phyloP scores from a whole-genome alignment of 1,140 invertebrate species.

The Cherax destructor region DNA sequence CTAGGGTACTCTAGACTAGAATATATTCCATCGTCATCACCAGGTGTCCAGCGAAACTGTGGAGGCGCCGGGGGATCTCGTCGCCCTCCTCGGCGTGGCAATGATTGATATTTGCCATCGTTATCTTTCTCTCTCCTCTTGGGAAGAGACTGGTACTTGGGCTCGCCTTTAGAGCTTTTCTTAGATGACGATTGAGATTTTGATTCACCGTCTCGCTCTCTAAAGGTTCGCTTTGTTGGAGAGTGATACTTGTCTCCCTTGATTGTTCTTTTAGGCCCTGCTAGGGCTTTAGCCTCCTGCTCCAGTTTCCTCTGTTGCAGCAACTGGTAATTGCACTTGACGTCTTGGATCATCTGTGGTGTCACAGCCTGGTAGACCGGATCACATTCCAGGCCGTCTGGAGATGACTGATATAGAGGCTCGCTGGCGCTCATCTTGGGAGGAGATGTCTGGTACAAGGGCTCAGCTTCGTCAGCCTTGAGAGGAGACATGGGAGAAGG shows the following conservation, averaged over 20 bases:
- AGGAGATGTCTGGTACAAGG: constrained; percentile 43
- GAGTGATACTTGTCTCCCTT: constrained; percentile 60
- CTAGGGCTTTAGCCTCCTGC: constrained; percentile 40
- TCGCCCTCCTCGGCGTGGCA: constrained; percentile 44
- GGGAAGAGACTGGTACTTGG: constrained; percentile 51
- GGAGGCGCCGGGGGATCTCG: constrained; percentile 49
- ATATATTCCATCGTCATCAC: constrained; percentile 69
- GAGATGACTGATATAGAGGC: constrained; percentile 50
- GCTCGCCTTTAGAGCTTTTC: constrained; percentile 47
- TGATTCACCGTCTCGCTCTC: constrained; percentile 42
- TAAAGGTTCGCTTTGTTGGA: constrained; percentile 51
- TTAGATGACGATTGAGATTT: constrained; percentile 36
- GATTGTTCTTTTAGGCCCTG: constrained; percentile 17
- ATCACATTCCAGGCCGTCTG: constrained; percentile 37
- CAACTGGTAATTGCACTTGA: constrained; percentile 51
- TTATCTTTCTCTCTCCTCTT: constrained; percentile 62
- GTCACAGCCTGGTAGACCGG: constrained; percentile 61
- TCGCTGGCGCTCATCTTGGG: constrained; percentile 36
- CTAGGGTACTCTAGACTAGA: constrained; percentile 64
- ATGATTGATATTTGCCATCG: constrained; percentile 63
- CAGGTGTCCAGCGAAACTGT: constrained; percentile 59
- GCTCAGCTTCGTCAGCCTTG: constrained; percentile 40
- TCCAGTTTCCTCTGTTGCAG: constrained; percentile 49
- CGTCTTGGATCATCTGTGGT: constrained; percentile 62
- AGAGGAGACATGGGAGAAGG: constrained; percentile 10